A percentile compares a stretch with the other conserved stretches of the same genome.
phyloP scores from a whole-genome alignment of 2,113 vertebrate genomes.

The Pomatostomus ruficeps region DNA sequence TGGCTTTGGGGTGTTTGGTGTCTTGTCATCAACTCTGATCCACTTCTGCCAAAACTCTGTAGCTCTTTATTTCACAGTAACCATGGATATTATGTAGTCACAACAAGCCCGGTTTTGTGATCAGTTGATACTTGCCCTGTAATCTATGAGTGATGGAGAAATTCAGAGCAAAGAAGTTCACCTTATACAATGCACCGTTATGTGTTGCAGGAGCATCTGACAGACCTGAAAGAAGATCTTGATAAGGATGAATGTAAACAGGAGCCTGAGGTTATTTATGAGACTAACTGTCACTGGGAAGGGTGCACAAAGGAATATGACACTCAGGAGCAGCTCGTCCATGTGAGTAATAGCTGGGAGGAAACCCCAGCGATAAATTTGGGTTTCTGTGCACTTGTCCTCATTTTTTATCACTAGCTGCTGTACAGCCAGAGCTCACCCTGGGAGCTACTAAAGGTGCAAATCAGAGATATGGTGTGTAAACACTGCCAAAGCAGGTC shows the following conservation, averaged over 20 bases:
- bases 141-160: constrained; percentile 26
- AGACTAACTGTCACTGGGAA: constrained; percentile 98
- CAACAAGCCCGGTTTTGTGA: not conserved
- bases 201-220: constrained; percentile 82
- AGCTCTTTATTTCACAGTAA: constrained; percentile 9
- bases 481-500: constrained; percentile 59
- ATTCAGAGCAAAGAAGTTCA: constrained; percentile 35
- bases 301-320: constrained; percentile 92
- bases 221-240: constrained; percentile 92
- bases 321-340: constrained; percentile 96
- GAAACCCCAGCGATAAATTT: constrained; percentile 41
- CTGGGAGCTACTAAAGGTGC: constrained; percentile 56
- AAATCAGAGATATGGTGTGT: constrained; percentile 32
- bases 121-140: not conserved
- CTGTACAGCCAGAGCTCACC: constrained; percentile 38
- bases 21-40: not conserved
- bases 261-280: constrained; percentile 93
- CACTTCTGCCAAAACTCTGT: not conserved
- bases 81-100: not conserved
- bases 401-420: constrained; percentile 54
- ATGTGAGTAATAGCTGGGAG: constrained; percentile 80
- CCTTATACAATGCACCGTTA: not conserved
- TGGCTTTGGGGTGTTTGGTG: not conserved
- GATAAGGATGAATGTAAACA: constrained; percentile 97
- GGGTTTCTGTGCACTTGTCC: constrained; percentile 42